Conservation (phyloP, 1,140 invertebrate genomes). For the Megalopta genalis region DNA sequence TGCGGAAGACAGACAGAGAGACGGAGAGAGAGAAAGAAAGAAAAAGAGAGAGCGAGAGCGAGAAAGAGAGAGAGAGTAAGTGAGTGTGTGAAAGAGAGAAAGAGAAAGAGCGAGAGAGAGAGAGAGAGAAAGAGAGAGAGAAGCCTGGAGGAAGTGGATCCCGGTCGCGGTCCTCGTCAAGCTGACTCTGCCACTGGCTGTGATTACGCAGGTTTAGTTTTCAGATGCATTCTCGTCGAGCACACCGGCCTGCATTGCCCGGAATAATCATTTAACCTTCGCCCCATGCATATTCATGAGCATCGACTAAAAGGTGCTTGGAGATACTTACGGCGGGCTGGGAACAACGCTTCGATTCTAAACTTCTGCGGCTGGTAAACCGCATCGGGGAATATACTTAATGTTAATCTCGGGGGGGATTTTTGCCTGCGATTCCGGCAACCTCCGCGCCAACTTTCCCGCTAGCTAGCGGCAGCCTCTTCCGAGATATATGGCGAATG, state of each 20-base stretch:
- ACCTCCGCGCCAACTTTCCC: not conserved
- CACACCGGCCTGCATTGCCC: conserved; percentile 15
- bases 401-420: conserved; percentile 12
- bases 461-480: not conserved
- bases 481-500: not conserved
- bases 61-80: not conserved
- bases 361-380: conserved; percentile 22
- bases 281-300: conserved; percentile 29
- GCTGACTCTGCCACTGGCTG: conserved; percentile 22
- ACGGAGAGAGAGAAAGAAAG: not conserved
- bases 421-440: not conserved
- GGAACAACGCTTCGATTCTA: conserved; percentile 6
- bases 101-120: not conserved
- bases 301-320: conserved; percentile 9
- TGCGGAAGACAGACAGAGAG: no score
- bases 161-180: conserved; percentile 3
- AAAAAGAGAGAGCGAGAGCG: not conserved
- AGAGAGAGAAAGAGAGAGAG: not conserved
- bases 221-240: conserved; percentile 25
- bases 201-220: conserved; percentile 33
- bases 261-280: conserved; percentile 45
- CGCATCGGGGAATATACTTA: conserved; percentile 13
- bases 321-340: not conserved
- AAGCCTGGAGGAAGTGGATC: not conserved
- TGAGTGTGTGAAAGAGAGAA: no score